Percentiles rank a stretch among this genome's conserved stretches.
Evolutionary conservation across 2,113 vertebrate species (phyloP).

Genomic region (Coracopsis vasa): DNA sequence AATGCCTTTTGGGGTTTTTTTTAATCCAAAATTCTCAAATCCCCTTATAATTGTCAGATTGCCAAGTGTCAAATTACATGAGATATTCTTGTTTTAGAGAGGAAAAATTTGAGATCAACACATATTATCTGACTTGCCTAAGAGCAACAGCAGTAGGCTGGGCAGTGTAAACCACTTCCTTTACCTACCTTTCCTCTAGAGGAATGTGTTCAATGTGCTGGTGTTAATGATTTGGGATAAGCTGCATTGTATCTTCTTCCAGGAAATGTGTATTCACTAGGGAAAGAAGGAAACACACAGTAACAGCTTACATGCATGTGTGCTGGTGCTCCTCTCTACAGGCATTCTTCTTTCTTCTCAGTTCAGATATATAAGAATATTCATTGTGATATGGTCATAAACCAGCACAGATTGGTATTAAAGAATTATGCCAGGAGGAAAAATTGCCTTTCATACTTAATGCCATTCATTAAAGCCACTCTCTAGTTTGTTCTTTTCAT

Average conservation of each 20-base stretch:
- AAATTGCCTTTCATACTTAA: conserved; percentile 28
- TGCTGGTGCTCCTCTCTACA: not conserved
- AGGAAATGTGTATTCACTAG: not conserved
- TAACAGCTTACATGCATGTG: not conserved
- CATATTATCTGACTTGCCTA: not conserved
- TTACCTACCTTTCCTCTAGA: not conserved
- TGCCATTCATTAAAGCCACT: conserved; percentile 2
- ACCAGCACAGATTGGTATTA: conserved; percentile 36
- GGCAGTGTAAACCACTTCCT: not conserved
- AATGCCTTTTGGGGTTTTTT: not conserved
- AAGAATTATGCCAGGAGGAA: conserved; percentile 35
- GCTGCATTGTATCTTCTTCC: not conserved
- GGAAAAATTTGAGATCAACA: not conserved
- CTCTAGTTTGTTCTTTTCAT: conserved; percentile 16
- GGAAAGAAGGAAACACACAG: not conserved
- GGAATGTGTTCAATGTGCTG: not conserved
- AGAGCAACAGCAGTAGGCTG: not conserved
- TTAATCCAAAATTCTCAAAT: not conserved
- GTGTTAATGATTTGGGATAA: not conserved
- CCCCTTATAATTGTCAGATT: not conserved
- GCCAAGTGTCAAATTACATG: not conserved
- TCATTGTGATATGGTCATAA: conserved; percentile 38
- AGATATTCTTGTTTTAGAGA: not conserved
- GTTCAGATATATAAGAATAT: conserved; percentile 42
- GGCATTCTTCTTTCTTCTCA: not conserved